Conservation (phyloP, 2,113 vertebrate species). For the Balaeniceps rex region DNA sequence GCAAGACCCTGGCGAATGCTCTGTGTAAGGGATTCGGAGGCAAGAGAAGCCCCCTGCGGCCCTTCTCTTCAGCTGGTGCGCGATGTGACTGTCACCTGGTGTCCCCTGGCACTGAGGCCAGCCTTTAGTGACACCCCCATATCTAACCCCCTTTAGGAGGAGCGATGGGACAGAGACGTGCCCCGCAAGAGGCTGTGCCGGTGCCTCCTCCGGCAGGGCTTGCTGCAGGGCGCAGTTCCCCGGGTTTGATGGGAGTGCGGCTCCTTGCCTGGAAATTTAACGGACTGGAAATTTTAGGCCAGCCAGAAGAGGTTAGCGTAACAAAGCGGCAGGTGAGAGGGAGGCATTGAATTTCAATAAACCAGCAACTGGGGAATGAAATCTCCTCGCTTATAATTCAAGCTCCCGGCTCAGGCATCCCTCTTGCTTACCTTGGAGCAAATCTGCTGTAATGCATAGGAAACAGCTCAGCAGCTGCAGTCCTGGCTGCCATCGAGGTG, state of each 20-base stretch:
- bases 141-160: not conserved
- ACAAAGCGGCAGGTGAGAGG: not conserved
- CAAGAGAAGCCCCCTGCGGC: fast-evolving
- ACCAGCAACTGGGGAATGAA: conserved; percentile 18
- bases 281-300: not conserved
- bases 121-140: not conserved
- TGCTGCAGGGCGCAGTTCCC: not conserved
- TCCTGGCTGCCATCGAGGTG: not conserved
- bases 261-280: not conserved
- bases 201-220: not conserved
- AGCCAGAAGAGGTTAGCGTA: conserved; percentile 13
- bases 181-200: not conserved
- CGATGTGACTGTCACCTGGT: fast-evolving
- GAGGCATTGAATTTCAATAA: conserved; percentile 55
- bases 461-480: conserved; percentile 37
- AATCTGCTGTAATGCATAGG: conserved; percentile 44
- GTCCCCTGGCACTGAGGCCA: not conserved
- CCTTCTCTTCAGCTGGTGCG: not conserved
- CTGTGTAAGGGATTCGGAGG: not conserved
- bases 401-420: not conserved
- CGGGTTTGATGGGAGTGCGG: not conserved
- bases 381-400: conserved; percentile 23
- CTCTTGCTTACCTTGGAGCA: conserved; percentile 17
- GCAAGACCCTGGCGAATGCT: not conserved
- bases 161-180: fast-evolving